These are phyloP conservation scores for Peromyscus eremicus DNA, from an alignment of 2,797 vertebrate species.

Conservation along the genomic window DNA sequence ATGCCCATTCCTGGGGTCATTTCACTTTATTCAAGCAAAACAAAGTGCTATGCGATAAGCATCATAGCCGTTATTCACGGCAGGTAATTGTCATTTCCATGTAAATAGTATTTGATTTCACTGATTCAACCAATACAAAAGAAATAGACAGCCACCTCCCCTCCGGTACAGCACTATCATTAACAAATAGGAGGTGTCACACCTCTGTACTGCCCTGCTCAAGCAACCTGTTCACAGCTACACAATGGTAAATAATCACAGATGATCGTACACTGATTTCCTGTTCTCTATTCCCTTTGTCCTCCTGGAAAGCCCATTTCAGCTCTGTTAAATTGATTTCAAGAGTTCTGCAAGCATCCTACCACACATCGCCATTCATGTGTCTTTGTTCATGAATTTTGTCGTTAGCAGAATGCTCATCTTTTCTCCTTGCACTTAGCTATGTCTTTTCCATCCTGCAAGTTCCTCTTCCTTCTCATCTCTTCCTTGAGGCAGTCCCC, in stretches of 20 bases:
- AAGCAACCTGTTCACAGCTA: not conserved
- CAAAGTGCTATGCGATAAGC: not conserved
- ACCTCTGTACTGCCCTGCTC: not conserved
- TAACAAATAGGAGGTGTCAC: not conserved
- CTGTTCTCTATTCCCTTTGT: not conserved
- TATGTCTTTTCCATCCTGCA: not conserved
- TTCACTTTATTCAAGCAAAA: not conserved
- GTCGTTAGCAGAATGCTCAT: not conserved
- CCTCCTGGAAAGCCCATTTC: not conserved
- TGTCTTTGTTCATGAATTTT: not conserved
- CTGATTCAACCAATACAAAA: not conserved
- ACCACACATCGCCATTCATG: not conserved
- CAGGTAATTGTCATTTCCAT: conserved; percentile 17
- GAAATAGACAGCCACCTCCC: not conserved
- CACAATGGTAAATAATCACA: conserved; percentile 36
- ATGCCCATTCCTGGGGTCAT: not conserved
- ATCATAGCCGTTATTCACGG: not conserved
- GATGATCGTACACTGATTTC: not conserved
- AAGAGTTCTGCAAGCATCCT: not conserved
- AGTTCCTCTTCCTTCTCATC: not conserved
- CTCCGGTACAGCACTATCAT: not conserved
- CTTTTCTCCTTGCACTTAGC: not conserved
- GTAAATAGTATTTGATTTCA: conserved; percentile 37
- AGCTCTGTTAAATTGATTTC: not conserved
- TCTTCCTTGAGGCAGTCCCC: not conserved